A percentile compares a stretch with the other conserved stretches of the same genome.
Conservation (phyloP, 2,888 invertebrate genomes). For the Physocephala rufipes region DNA sequence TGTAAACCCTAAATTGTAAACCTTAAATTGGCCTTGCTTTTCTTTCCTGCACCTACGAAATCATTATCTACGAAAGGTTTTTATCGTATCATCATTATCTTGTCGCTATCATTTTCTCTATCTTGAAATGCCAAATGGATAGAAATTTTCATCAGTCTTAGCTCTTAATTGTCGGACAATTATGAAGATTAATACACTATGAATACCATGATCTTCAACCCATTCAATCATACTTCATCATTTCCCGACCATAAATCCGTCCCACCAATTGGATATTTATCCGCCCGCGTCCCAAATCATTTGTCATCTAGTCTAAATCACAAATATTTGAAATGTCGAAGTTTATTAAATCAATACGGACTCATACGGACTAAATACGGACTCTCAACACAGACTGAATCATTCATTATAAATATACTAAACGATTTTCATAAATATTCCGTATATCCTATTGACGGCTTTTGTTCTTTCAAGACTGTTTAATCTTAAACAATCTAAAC, state of each 20-base stretch:
- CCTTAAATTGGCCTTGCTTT: background rate
- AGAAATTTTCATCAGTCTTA: background rate
- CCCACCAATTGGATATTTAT: background rate
- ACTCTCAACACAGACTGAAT: slow-evolving; percentile 13
- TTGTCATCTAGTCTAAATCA: too few species aligned
- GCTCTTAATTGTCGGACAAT: slow-evolving; percentile 1
- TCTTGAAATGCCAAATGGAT: too few species aligned
- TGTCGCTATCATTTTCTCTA: too few species aligned
- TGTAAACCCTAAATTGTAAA: too few species aligned
- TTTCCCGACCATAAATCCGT: background rate
- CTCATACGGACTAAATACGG: too few species aligned
- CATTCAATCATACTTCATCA: background rate
- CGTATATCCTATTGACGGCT: background rate
- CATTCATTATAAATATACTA: slow-evolving; percentile 22
- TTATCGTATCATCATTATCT: too few species aligned
- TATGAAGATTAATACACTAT: background rate
- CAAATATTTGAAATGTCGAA: slow-evolving; percentile 11
- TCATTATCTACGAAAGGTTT: too few species aligned
- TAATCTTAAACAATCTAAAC: background rate
- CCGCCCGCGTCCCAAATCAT: background rate
- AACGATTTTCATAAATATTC: background rate
- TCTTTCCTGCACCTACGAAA: background rate
- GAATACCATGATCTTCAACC: background rate
- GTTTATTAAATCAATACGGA: slow-evolving; percentile 28
- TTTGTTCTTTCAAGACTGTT: background rate